Base-by-base conservation (phyloP, 2,888 invertebrate genomes). In the Ischnus inquisitorius region DNA sequence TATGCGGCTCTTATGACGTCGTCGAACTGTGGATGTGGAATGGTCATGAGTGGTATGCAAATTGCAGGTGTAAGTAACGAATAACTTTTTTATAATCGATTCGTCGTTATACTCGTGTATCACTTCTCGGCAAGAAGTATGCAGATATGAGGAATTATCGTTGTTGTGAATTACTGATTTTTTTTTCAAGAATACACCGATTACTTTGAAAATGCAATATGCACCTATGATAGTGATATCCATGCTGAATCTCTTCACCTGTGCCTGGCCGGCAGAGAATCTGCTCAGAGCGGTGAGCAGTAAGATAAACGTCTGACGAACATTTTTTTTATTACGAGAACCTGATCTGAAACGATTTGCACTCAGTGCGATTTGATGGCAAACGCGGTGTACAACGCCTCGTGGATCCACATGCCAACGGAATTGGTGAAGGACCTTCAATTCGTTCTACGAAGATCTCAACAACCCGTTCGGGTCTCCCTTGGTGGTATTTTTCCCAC, bases 11-110 rank as follows among this genome's bases (percentile, higher is more conserved):
- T 72, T 5, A 6, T 60, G 0, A 60, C 60, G 22, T 16, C 46
- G 10, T 8, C 10, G 6, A 16, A 12, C 0, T 16, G 34, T 62
- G 72, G 72, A 19, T 0, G 62, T 4, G n/a, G 43, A 12, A 57
- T 43, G 1, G 62, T 89, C 22, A 79, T 86, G 1, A 64, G 80
- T 14, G 86, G 85, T 65, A 84, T 88, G 76, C 48, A 69, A 39
- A 28, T 82, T 5, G 12, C 62, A 4, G 16, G 46, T 4, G 72
- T 82, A 54, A 74, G 60, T 46, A 12, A n/a, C 34, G 34, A 16
- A 12, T 14, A 34, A 25, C 51, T 69, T n/a, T 51, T 8, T 68
- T 10, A n/a, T 34, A 28, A 62, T 4, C 12, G 8, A 67, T 25
- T 4, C 34, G 8, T 2, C 34, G 8, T 34, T 34, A 34, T 34